Conservation (phyloP, 2,888 invertebrate genomes). For the Cataglyphis altisquamis region DNA sequence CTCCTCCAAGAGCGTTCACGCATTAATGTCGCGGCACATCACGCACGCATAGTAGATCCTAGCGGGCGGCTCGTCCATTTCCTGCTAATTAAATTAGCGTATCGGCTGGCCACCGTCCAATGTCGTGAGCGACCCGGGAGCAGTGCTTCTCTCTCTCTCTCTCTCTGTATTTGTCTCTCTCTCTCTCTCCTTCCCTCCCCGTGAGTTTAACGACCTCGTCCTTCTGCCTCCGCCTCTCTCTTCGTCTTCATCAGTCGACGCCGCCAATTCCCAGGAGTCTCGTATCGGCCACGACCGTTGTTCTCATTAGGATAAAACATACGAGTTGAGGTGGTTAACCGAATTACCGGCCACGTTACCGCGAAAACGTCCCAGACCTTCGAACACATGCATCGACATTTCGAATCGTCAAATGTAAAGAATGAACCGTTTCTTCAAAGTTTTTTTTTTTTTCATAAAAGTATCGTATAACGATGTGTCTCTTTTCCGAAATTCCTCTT, state of each 20-base stretch:
- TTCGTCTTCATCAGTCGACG: constrained; percentile 78
- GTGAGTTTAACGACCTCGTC: constrained; percentile 81
- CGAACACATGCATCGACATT: constrained; percentile 54
- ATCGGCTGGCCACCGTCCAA: constrained; percentile 74
- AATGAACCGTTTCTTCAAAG: background rate
- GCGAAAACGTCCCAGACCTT: constrained; percentile 33
- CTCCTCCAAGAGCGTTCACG: constrained; percentile 62
- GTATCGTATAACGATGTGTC: background rate
- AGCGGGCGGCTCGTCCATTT: constrained; percentile 74
- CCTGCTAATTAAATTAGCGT: constrained; percentile 82
- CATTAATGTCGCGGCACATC: constrained; percentile 70
- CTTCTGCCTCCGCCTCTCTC: constrained; percentile 60
- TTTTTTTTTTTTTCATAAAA: background rate
- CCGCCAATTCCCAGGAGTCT: constrained; percentile 82
- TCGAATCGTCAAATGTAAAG: background rate
- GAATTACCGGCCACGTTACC: constrained; percentile 77
- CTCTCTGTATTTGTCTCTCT: constrained; percentile 25
- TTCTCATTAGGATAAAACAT: constrained; percentile 85
- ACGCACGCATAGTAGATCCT: constrained; percentile 72
- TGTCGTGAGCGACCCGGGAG: constrained; percentile 67
- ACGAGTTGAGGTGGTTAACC: constrained; percentile 75
- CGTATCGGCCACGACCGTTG: constrained; percentile 80
- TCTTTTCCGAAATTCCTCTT: background rate
- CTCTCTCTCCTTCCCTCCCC: constrained; percentile 5
- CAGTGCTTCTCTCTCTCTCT: constrained; percentile 47